Evolutionary conservation across 2,797 vertebrate species (phyloP), one percentile per base, ranked within the genome.

Genomic region (Avahi laniger): DNA sequence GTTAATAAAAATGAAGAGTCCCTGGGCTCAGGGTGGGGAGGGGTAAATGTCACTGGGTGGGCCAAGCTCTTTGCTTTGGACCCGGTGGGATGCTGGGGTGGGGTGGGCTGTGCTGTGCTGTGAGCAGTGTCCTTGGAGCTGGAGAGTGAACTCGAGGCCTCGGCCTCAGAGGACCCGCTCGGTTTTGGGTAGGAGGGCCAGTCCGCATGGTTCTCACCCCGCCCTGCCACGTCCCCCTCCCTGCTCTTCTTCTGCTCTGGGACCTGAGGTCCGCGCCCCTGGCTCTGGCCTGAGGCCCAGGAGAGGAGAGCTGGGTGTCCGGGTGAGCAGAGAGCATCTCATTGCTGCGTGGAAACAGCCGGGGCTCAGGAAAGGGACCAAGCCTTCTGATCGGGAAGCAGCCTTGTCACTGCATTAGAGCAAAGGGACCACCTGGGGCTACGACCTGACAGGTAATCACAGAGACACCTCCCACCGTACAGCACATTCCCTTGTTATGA

Each of bases 381-480:
- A 73, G 70, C 11, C 48, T 84, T 50, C 46, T 50, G 4, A 46
- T 41, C 7, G 3, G 22, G 61, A 72, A 20, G 12, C 0, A 1
- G 15, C 57, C 48, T 33, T 33, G 46, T 12, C 35, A 46, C 18
- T 3, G 33, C 0, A 1, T 41, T 1, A 1, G 38, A 63, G n/a
- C 17, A 12, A 35, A 61, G 17, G 7, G 41, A 50, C 26, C 17
- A 5, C n/a, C 3, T 28, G 4, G 41, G 61, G 13, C 10, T n/a
- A 28, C 41, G 82, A 84, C 46, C 35, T 4, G 65, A 70, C 22
- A 54, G 43, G 43, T 35, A n/a, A 48, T 70, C 33, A 48, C 0
- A 0, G 13, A 1, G 67, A 0, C 41, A 14, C 35, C 70, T 87
- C 0, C 0, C 12, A 26, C 7, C 0, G 2, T 6, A 12, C 9